Conservation (phyloP, 2,113 vertebrate genomes). For the Ursus arctos region DNA sequence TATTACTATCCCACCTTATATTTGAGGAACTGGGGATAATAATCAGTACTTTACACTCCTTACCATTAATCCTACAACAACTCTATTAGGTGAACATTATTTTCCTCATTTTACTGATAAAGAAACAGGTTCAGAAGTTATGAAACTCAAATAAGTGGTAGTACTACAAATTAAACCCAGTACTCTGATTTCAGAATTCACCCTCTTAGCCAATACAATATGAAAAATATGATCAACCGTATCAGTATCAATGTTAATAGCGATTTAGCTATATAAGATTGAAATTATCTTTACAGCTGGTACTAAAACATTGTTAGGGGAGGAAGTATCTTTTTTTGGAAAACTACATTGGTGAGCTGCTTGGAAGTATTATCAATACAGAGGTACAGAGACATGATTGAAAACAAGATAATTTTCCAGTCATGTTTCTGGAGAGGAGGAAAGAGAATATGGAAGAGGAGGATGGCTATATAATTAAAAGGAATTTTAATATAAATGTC, state of each 20-base stretch:
- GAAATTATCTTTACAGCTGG: not conserved
- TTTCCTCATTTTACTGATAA: not conserved
- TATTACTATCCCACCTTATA: not conserved
- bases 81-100: not conserved
- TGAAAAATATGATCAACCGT: not conserved
- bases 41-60: not conserved
- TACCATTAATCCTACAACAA: not conserved
- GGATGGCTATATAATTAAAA: not conserved
- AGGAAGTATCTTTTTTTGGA: not conserved
- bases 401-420: not conserved
- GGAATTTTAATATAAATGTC: not conserved
- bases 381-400: not conserved
- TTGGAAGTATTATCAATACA: not conserved
- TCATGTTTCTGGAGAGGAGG: not conserved
- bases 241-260: not conserved
- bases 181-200: slow-evolving; percentile 2
- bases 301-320: not conserved
- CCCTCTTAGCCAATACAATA: not conserved
- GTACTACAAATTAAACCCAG: not conserved
- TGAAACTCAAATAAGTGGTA: not conserved
- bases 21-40: not conserved
- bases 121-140: not conserved
- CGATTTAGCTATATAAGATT: not conserved
- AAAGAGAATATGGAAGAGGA: not conserved
- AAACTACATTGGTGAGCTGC: not conserved